These are phyloP conservation scores for Allacma fusca DNA, from an alignment of 2,888 invertebrate species.

Conservation along the genomic window DNA sequence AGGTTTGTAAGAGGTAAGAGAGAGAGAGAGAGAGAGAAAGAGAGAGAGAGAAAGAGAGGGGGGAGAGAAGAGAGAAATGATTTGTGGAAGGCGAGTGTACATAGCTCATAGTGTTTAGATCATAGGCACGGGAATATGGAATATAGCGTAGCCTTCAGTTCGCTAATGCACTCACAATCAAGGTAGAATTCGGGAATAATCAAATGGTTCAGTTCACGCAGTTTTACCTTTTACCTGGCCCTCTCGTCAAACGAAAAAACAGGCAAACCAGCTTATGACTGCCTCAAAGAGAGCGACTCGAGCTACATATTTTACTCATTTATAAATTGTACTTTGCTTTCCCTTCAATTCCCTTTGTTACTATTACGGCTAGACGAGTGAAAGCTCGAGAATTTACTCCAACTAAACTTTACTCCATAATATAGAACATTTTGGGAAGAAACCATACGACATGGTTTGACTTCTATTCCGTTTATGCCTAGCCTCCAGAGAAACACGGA, in stretches of 20 bases:
- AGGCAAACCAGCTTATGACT: slow-evolving; percentile 6
- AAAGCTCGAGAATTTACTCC: neutral
- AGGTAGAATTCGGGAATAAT: neutral
- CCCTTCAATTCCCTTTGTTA: neutral
- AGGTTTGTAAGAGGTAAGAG: too few relatives aligned
- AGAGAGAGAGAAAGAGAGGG: too few relatives aligned
- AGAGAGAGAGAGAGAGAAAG: too few relatives aligned
- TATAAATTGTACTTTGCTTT: neutral
- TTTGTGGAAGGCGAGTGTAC: too few relatives aligned
- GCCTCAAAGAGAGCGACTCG: neutral
- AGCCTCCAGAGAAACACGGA: neutral
- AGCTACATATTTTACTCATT: neutral
- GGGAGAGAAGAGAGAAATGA: too few relatives aligned
- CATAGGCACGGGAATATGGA: neutral
- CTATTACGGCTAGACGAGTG: neutral
- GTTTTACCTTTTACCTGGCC: slow-evolving; percentile 8
- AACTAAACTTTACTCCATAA: neutral
- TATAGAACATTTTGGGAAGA: neutral
- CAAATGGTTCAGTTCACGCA: slow-evolving; percentile 12
- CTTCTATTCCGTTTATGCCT: neutral
- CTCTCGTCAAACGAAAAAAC: neutral
- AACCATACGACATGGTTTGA: slow-evolving; percentile 16
- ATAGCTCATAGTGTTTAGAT: neutral
- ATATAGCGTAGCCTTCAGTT: neutral
- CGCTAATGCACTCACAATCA: slow-evolving; percentile 1